A percentile compares a stretch with the other conserved stretches of the same genome.
Conservation (phyloP, 2,113 vertebrate genomes). For the Azemiops feae region DNA sequence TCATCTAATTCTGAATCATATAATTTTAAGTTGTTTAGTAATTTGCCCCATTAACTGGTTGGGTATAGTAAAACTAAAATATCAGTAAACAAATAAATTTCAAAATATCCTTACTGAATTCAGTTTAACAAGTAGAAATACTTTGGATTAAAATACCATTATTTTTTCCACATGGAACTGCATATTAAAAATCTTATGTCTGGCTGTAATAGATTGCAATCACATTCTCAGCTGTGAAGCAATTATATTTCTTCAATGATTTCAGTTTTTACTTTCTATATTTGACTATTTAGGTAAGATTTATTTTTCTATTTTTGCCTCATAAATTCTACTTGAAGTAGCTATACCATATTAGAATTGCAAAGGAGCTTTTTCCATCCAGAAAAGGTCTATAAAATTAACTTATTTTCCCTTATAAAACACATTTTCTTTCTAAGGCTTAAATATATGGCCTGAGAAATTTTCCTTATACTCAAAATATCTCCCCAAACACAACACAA, state of each 20-base stretch:
- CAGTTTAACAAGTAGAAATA: background rate
- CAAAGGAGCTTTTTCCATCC: slow-evolving; percentile 40
- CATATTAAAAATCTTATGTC: background rate
- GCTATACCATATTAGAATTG: slow-evolving; percentile 48
- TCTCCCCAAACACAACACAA: slow-evolving; percentile 56
- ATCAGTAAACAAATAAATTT: background rate
- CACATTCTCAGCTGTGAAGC: background rate
- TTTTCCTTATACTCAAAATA: slow-evolving; percentile 37
- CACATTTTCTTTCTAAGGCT: background rate
- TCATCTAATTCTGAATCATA: background rate
- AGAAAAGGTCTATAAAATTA: background rate
- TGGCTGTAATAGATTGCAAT: slow-evolving; percentile 22
- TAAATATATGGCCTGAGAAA: slow-evolving; percentile 28
- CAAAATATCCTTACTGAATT: background rate
- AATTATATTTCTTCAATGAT: slow-evolving; percentile 29
- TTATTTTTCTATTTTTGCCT: slow-evolving; percentile 51
- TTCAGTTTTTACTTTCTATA: slow-evolving; percentile 24
- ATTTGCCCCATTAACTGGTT: background rate
- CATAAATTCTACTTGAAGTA: slow-evolving; percentile 55
- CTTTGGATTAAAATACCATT: background rate
- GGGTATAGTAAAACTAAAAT: background rate
- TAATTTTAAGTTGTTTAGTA: background rate
- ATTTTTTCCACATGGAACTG: background rate
- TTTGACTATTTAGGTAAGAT: slow-evolving; percentile 8
- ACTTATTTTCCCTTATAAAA: background rate